phyloP scores from a whole-genome alignment of 2,797 vertebrate genomes.

The Scolopax bukidnonensis region DNA sequence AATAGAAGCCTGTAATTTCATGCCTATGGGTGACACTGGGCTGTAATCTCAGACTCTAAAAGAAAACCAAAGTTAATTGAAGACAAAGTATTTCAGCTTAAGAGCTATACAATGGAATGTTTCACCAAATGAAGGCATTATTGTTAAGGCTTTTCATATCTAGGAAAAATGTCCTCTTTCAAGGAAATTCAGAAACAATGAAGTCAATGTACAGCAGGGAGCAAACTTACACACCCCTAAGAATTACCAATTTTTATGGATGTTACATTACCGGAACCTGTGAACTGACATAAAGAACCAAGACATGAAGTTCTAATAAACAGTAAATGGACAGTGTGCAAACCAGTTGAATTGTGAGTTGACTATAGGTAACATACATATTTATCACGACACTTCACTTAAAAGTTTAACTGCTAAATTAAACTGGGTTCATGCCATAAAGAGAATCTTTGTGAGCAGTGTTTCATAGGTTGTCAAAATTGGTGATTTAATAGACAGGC shows the following conservation, averaged over 20 bases:
- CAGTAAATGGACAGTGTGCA: neutral
- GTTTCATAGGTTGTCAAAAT: neutral
- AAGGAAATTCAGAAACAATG: neutral
- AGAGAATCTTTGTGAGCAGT: neutral
- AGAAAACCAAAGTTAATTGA: neutral
- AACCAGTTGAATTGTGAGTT: neutral
- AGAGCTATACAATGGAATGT: neutral
- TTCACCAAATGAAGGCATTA: neutral
- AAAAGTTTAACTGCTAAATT: neutral
- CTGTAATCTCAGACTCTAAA: neutral
- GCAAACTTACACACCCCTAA: neutral
- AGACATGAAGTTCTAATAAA: neutral
- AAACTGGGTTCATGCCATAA: neutral
- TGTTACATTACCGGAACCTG: neutral
- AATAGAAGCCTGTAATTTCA: neutral
- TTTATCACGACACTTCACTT: neutral
- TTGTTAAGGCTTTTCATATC: neutral
- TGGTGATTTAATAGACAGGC: neutral
- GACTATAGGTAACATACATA: neutral
- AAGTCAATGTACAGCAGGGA: neutral
- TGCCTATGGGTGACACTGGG: neutral
- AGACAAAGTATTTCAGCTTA: neutral
- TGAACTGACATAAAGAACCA: neutral
- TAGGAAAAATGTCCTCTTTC: neutral
- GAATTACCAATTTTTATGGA: neutral